Conservation (phyloP, 2,113 vertebrate species). For the Columba livia region DNA sequence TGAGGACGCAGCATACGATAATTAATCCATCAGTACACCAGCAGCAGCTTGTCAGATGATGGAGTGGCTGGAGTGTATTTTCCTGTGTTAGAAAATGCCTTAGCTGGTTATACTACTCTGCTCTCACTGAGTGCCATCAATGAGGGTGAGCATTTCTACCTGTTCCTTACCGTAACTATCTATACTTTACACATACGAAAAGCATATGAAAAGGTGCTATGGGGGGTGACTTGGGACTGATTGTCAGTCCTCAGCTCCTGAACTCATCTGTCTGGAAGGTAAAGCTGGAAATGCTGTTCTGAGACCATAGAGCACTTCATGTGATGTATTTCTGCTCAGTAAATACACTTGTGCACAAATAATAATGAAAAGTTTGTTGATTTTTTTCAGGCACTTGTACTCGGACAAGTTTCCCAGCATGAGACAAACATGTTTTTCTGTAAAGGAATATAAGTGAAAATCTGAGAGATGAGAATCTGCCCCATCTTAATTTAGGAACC, state of each 20-base stretch:
- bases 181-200: neutral
- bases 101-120: neutral
- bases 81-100: neutral
- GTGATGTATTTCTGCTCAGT: neutral
- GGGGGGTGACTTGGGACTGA: neutral
- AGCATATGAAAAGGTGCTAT: neutral
- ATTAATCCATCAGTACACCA: neutral
- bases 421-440: neutral
- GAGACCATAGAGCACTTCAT: neutral
- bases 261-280: neutral
- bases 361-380: neutral
- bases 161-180: neutral
- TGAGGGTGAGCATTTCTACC: neutral
- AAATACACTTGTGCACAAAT: neutral
- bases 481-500: neutral
- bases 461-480: neutral
- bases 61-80: neutral
- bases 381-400: neutral
- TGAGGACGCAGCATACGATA: neutral
- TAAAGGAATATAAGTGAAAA: neutral
- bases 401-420: neutral
- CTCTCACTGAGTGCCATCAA: neutral
- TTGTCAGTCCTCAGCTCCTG: neutral
- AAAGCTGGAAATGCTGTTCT: neutral
- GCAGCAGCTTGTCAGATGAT: neutral